Base-by-base conservation (phyloP, 2,797 vertebrate genomes). In the Pagetopsis macropterus region DNA sequence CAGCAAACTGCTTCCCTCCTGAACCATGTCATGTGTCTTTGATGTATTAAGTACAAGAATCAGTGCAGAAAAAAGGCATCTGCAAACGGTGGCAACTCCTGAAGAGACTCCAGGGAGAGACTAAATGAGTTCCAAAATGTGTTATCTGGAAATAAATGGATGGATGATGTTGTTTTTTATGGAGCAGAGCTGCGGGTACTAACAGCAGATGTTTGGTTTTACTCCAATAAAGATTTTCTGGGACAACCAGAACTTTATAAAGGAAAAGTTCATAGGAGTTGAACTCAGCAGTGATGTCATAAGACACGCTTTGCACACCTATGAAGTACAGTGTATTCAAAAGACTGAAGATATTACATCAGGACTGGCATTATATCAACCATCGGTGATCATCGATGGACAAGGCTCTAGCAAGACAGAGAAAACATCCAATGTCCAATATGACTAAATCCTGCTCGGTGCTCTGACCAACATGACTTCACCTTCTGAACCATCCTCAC, bases 21-120 rank as follows among this genome's bases (percentile, higher is more conserved):
- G 59, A 79, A 72, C 19, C 49, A 51, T 63, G 61, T 50, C 78
- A 49, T 73, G 59, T 70, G 55, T 74, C 76, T 83, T 70, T 82
- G 75, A 87, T 78, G 78, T 49, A 79, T 75, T 75, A 66, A 84
- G 31, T 52, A 67, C 41, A 48, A 55, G 40, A 52, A 61, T 76
- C 65, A 59, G 60, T 58, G 46, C 54, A 65, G 55, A 23, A 49
- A 61, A 61, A 75, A 73, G 43, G n/a, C 27, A 72, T 57, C 70
- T 75, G 63, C 60, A 41, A 48, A 73, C 70, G 65, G 72, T 54
- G 48, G 71, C 52, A 55, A 74, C 71, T 78, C 76, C 79, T 65
- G 80, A 76, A 76, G 68, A 83, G 68, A 83, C 67, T 77, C 72
- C 37, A 16, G 77, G 61, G 76, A 74, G 40, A 40, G 43, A 51